Conservation (phyloP, 2,113 vertebrate species). For the Cryptotis parvus region DNA sequence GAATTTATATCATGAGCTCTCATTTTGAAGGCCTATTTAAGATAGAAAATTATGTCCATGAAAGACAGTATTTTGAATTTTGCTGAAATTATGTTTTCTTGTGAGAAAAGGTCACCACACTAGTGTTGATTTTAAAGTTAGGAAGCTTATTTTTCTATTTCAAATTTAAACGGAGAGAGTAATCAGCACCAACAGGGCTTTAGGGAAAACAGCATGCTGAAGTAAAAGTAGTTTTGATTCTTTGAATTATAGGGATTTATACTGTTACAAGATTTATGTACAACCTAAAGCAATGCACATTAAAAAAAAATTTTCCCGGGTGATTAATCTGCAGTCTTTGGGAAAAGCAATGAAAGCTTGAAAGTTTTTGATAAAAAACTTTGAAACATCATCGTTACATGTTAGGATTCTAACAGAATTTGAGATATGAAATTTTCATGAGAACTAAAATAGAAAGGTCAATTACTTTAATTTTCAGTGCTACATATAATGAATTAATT, state of each 20-base stretch:
- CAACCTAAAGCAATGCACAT: constrained; percentile 64
- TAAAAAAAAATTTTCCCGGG: constrained; percentile 23
- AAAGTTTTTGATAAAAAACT: constrained; percentile 46
- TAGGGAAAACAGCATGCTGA: constrained; percentile 54
- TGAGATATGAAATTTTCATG: not conserved
- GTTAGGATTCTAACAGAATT: constrained; percentile 33
- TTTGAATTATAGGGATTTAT: constrained; percentile 59
- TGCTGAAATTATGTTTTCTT: not conserved
- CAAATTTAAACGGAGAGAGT: constrained; percentile 57
- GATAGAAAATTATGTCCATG: not conserved
- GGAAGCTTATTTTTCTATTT: constrained; percentile 61
- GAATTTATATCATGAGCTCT: not conserved
- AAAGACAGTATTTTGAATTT: not conserved
- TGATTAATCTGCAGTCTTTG: constrained; percentile 65
- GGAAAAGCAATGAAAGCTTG: constrained; percentile 28
- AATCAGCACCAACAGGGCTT: constrained; percentile 47
- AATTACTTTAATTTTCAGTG: not conserved
- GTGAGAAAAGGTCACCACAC: not conserved
- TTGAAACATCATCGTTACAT: constrained; percentile 23
- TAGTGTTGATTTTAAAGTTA: not conserved
- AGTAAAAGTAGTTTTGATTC: constrained; percentile 47
- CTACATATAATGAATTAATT: constrained; percentile 10
- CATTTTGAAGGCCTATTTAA: not conserved
- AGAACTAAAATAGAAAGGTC: not conserved
- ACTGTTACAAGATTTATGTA: constrained; percentile 71